Conservation (phyloP, 2,797 vertebrate genomes). For the Toxotes lorentzi region DNA sequence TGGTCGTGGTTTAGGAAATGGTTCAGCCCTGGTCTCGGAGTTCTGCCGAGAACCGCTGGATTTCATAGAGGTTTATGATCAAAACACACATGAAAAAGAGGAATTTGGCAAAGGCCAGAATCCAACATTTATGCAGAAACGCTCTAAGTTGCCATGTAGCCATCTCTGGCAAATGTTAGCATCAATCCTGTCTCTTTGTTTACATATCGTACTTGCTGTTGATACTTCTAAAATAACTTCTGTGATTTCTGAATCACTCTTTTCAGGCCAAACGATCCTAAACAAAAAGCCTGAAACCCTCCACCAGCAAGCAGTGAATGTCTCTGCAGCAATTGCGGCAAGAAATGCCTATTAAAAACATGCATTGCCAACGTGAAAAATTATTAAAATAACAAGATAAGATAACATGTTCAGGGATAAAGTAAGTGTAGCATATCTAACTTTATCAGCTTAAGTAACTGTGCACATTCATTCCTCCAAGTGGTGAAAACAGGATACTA, state of each 20-base stretch:
- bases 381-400: conserved; percentile 68
- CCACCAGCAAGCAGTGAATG: background rate
- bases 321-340: conserved; percentile 9
- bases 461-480: conserved; percentile 53
- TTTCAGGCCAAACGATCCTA: conserved; percentile 2
- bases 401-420: conserved; percentile 62
- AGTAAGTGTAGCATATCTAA: conserved; percentile 63
- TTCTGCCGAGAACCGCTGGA: conserved; percentile 74
- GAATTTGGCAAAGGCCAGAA: conserved; percentile 49
- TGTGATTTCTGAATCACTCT: background rate
- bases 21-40: conserved; percentile 76
- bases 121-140: conserved; percentile 49
- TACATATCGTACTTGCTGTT: background rate
- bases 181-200: background rate
- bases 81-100: conserved; percentile 77
- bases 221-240: conserved; percentile 19
- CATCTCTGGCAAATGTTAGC: conserved; percentile 26
- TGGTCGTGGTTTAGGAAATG: conserved; percentile 85
- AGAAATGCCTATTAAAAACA: conserved; percentile 47
- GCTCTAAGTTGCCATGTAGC: conserved; percentile 46
- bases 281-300: conserved; percentile 11
- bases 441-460: conserved; percentile 69
- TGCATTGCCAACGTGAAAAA: conserved; percentile 49
- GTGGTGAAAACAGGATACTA: conserved; percentile 66
- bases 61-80: conserved; percentile 75